Evolutionary conservation across 2,888 invertebrate genomes (phyloP).

Genomic region (Cylloceria caligata): DNA sequence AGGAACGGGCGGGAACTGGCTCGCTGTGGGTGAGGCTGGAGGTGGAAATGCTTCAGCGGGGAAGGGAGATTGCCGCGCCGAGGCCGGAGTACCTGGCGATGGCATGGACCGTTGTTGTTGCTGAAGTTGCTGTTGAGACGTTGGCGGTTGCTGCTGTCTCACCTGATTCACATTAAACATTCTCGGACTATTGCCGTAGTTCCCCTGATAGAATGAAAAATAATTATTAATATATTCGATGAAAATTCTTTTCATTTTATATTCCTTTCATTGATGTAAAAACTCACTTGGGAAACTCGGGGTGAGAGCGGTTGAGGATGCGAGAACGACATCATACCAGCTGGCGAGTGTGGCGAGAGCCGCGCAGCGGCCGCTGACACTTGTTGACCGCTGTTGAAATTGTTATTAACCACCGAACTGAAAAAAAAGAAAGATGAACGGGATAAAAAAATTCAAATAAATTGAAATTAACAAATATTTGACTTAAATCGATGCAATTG

Average conservation of each 20-base stretch:
- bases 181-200: slow-evolving; percentile 82
- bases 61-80: slow-evolving; percentile 86
- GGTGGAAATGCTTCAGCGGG: slow-evolving; percentile 86
- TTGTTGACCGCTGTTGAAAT: slow-evolving; percentile 84
- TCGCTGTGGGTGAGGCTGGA: slow-evolving; percentile 86
- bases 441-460: slow-evolving; percentile 20
- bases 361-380: slow-evolving; percentile 84
- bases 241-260: not conserved
- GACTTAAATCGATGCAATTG: slow-evolving; percentile 11
- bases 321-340: slow-evolving; percentile 81
- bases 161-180: slow-evolving; percentile 84
- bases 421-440: slow-evolving; percentile 63
- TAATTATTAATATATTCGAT: slow-evolving; percentile 19
- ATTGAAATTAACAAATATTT: not conserved
- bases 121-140: slow-evolving; percentile 87
- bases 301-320: slow-evolving; percentile 87
- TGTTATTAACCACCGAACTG: slow-evolving; percentile 83
- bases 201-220: slow-evolving; percentile 74
- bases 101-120: slow-evolving; percentile 95
- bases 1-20: slow-evolving; percentile 83
- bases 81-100: slow-evolving; percentile 85
- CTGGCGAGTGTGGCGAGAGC: slow-evolving; percentile 86
- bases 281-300: slow-evolving; percentile 85
- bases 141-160: slow-evolving; percentile 84
- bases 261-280: not conserved